These are phyloP conservation scores for Rhinolophus sinicus DNA, from an alignment of 2,113 vertebrate species.

Conservation along the genomic window DNA sequence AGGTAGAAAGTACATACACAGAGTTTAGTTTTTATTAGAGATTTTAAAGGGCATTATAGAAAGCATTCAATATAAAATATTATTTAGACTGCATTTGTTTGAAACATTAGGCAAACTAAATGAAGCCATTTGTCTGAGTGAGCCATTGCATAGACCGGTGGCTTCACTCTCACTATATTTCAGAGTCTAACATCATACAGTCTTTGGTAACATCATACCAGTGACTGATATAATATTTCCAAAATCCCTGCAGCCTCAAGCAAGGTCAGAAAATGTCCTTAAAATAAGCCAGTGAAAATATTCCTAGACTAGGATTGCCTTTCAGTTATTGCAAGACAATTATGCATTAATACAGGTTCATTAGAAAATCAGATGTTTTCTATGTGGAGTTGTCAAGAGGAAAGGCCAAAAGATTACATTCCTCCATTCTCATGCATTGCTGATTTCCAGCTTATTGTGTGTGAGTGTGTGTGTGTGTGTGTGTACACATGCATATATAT, in stretches of 20 bases:
- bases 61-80: constrained; percentile 42
- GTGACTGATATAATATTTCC: not conserved
- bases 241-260: not conserved
- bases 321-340: not conserved
- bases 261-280: constrained; percentile 29
- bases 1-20: constrained; percentile 15
- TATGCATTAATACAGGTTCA: not conserved
- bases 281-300: not conserved
- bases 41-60: constrained; percentile 47
- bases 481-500: rapidly evolving
- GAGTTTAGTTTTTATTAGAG: constrained; percentile 59
- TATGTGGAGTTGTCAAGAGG: not conserved
- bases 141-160: not conserved
- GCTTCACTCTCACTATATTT: constrained; percentile 31
- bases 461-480: not conserved
- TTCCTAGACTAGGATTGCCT: not conserved
- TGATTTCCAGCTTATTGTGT: not conserved
- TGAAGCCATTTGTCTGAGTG: constrained; percentile 25
- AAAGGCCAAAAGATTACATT: not conserved
- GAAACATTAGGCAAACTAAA: constrained; percentile 54
- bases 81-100: constrained; percentile 52
- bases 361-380: constrained; percentile 12
- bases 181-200: not conserved
- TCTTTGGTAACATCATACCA: not conserved
- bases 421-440: not conserved